A percentile compares a stretch with the other conserved stretches of the same genome.
These are phyloP conservation scores for Pelagia noctiluca DNA, from an alignment of 30 jellyfish, hydroid and myxozoan species.

Conservation along the genomic window DNA sequence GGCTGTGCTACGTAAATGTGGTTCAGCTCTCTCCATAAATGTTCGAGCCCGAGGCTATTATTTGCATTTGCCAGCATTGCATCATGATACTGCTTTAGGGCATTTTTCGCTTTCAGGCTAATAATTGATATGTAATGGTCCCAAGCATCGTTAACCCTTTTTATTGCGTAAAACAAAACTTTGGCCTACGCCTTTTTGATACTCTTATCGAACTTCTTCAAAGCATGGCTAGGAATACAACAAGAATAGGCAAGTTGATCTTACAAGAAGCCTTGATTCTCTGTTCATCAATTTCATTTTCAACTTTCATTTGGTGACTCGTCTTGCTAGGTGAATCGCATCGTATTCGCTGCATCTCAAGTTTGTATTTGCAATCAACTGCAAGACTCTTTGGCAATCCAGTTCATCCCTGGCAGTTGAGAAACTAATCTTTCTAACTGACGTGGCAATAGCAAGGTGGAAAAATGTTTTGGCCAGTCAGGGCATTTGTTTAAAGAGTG, in stretches of 20 bases:
- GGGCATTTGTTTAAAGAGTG: too few species aligned
- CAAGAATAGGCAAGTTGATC: background rate
- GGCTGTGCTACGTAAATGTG: background rate
- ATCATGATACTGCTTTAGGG: background rate
- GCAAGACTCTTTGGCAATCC: background rate
- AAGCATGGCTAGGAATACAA: background rate
- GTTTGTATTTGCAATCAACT: background rate
- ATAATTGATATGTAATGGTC: background rate
- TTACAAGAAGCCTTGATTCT: background rate
- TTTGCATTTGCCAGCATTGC: slow-evolving; percentile 1
- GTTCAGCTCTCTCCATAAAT: too few species aligned
- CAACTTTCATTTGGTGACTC: background rate
- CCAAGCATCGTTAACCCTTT: slow-evolving; percentile 1
- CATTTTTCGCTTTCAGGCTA: background rate
- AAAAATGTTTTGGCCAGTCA: too few species aligned
- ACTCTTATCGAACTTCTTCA: background rate
- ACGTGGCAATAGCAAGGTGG: too few species aligned
- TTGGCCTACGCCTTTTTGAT: background rate
- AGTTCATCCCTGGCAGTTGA: background rate
- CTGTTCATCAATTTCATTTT: background rate
- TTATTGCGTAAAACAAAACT: background rate
- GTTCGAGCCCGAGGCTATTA: background rate
- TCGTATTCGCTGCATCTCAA: background rate
- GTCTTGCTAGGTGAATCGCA: background rate
- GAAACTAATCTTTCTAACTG: background rate